Base-by-base conservation (phyloP, 1,140 invertebrate genomes). In the Copidosoma floridanum region DNA sequence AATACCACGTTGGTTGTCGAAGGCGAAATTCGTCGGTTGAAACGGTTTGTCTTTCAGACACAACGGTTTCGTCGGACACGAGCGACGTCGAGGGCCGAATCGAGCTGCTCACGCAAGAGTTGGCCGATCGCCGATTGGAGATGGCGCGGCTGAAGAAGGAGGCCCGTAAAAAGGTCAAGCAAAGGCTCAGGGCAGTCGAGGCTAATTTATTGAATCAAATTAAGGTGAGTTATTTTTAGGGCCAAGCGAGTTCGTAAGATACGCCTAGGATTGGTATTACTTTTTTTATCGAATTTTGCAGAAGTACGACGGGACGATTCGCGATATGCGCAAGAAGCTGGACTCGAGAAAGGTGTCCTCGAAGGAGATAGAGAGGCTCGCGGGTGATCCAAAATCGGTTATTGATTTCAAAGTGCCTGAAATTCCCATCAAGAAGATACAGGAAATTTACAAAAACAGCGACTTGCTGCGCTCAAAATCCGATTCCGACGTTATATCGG, bases 371-470 rank as follows among this genome's bases (percentile, higher is more conserved):
- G 77, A 76, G 7, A 79, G 78, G 56, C 59, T 78, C 38, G 76
- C 76, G 0, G 79, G 79, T 51, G 79, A 80, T 43, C 71, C 73
- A 0, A 74, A 69, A 58, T 73, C 73, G 7, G 67, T 79, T 3
- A 71, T 70, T 18, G 73, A 81, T 29, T 78, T 77, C 23, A 81
- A 78, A 76, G 73, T 80, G 70, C 79, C 79, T 65, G 76, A 81
- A 60, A 76, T 80, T 40, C 72, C 77, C 0, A 68, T 78, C 12
- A 77, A 81, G 47, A 71, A 68, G 18, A 75, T 81, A 57, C 73
- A 78, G 56, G 76, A 80, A 27, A 73, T 79, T 48, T 80, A 77
- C 50, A 74, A 71, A 54, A 79, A 56, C 8, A 75, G 68, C 37
- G 74, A 78, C 57, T 65, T 80, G 40, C 53, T 76, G 26, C 66